Percentiles rank a stretch among this genome's conserved stretches.
Conservation (phyloP, 1,140 invertebrate genomes). For the Delia radicum region DNA sequence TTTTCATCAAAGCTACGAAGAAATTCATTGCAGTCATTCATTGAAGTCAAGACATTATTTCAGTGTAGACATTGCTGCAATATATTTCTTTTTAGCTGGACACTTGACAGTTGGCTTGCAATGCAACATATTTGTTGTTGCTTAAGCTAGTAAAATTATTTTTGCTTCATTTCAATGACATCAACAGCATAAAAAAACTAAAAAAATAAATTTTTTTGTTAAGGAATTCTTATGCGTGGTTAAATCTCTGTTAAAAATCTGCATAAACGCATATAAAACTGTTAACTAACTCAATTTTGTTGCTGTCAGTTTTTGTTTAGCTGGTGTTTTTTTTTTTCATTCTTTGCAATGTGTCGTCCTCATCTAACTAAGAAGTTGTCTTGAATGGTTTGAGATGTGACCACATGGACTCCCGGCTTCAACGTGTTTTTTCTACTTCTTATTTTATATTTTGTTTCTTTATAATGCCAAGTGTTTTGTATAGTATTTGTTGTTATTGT, state of each 20-base stretch:
- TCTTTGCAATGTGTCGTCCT: neutral
- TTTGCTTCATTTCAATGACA: too few relatives aligned
- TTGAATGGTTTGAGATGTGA: neutral
- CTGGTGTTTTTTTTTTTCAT: conserved; percentile 8
- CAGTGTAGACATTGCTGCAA: too few relatives aligned
- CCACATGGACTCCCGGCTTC: neutral
- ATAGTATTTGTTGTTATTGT: neutral
- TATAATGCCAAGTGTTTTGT: conserved; percentile 9
- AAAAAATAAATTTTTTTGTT: conserved; percentile 1
- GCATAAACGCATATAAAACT: conserved; percentile 53
- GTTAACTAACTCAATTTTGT: conserved; percentile 57
- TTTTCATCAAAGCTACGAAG: too few relatives aligned
- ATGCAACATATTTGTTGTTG: too few relatives aligned
- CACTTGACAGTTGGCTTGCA: too few relatives aligned
- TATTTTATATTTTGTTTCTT: neutral
- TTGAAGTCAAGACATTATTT: too few relatives aligned
- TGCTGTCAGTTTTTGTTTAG: conserved; percentile 48
- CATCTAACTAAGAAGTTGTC: neutral
- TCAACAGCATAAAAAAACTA: too few relatives aligned
- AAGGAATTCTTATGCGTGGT: conserved; percentile 22
- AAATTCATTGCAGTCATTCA: too few relatives aligned
- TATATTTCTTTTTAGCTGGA: too few relatives aligned
- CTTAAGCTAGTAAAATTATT: too few relatives aligned
- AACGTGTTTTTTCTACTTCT: neutral
- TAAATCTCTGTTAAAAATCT: conserved; percentile 38